A percentile compares a stretch with the other conserved stretches of the same genome.
These are phyloP conservation scores for Rhamnusium bicolor DNA, from an alignment of 2,888 invertebrate species.

Conservation along the genomic window DNA sequence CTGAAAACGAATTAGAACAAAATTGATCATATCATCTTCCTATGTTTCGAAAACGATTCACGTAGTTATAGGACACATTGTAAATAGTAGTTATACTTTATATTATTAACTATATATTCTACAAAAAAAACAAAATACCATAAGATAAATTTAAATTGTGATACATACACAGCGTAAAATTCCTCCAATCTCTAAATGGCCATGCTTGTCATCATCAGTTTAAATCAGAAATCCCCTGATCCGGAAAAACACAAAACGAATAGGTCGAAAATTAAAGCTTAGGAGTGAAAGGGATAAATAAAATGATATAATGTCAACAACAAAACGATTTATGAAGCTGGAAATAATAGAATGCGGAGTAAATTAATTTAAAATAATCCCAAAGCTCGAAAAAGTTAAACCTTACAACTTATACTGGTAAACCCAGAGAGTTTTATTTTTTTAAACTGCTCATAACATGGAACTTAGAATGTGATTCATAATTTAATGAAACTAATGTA, in stretches of 20 bases:
- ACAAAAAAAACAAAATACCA: not conserved
- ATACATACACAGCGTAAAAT: not conserved
- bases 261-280: not conserved
- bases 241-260: slow-evolving; percentile 10
- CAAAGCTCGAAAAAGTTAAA: not conserved
- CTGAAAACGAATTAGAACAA: too few species aligned
- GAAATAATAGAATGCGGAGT: not conserved
- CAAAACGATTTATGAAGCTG: not conserved
- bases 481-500: too few species aligned
- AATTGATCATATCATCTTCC: too few species aligned
- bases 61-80: not conserved
- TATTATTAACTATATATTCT: too few species aligned
- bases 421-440: not conserved
- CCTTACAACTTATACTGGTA: not conserved
- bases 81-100: too few species aligned
- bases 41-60: too few species aligned
- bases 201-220: slow-evolving; percentile 10
- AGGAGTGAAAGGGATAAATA: not conserved
- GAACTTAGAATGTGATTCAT: too few species aligned
- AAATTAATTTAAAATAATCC: not conserved
- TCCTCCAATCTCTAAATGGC: not conserved
- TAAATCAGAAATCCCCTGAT: not conserved
- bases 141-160: not conserved
- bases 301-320: slow-evolving; percentile 1
- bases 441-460: not conserved